Evolutionary conservation across 2,888 invertebrate genomes (phyloP).

Genomic region (Philopedon plagiatum): DNA sequence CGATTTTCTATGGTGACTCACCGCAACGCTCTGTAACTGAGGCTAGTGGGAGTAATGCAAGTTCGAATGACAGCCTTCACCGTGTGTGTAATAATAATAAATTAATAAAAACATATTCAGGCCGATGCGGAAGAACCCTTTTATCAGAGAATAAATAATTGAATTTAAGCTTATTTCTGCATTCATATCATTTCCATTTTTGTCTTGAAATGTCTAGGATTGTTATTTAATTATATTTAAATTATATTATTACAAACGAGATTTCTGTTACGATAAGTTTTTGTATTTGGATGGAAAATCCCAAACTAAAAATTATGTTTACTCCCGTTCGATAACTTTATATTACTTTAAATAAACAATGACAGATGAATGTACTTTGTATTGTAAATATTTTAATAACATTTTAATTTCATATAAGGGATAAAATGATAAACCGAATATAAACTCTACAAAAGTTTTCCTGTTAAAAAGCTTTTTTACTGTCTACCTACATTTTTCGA

Average conservation of each 20-base stretch:
- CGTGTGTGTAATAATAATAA: no score
- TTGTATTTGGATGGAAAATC: slow-evolving; percentile 7
- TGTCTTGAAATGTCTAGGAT: not conserved
- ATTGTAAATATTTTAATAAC: slow-evolving; percentile 23
- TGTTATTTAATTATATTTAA: slow-evolving; percentile 11
- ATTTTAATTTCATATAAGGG: not conserved
- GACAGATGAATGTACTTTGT: slow-evolving; percentile 22
- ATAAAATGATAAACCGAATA: slow-evolving; percentile 19
- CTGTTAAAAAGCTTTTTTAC: slow-evolving; percentile 36
- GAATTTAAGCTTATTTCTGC: no score
- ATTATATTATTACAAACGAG: not conserved
- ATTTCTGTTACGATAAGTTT: not conserved
- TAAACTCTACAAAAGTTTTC: slow-evolving; percentile 18
- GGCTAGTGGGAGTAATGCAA: no score
- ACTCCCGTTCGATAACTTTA: not conserved
- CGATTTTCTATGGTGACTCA: no score
- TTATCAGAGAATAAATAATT: no score
- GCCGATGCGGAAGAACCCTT: no score
- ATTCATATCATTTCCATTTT: no score
- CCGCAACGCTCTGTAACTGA: no score
- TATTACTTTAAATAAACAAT: slow-evolving; percentile 17
- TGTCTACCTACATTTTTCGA: slow-evolving; percentile 15
- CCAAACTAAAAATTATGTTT: not conserved
- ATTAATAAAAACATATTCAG: no score
- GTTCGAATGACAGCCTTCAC: no score